A percentile compares a stretch with the other conserved stretches of the same genome.
phyloP scores from a whole-genome alignment of 1,140 invertebrate genomes.

The Drosophila chauvacae region DNA sequence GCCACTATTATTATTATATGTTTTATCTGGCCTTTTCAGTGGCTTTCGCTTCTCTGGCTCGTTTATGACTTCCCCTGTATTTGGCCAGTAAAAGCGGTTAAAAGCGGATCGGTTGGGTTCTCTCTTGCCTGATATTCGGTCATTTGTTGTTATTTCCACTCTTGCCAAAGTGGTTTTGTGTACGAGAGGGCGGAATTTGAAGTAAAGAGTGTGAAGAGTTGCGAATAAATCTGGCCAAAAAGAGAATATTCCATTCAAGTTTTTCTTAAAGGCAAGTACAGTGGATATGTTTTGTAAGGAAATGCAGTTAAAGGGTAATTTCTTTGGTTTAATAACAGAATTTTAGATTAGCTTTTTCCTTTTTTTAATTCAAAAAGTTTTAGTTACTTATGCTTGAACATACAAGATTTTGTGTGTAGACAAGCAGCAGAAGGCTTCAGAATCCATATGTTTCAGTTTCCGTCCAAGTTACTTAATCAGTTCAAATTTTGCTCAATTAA shows the following conservation, averaged over 20 bases:
- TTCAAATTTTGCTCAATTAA: background rate
- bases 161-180: slow-evolving; percentile 18
- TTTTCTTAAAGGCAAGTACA: background rate
- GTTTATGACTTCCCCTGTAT: slow-evolving; percentile 17
- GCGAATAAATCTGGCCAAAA: background rate
- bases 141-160: slow-evolving; percentile 24
- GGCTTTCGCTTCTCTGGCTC: slow-evolving; percentile 23
- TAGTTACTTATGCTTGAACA: background rate
- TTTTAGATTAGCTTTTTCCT: background rate
- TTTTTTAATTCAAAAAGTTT: background rate
- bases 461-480: too few species aligned
- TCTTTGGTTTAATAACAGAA: background rate
- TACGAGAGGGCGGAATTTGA: slow-evolving; percentile 1
- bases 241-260: background rate
- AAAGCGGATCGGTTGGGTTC: slow-evolving; percentile 40
- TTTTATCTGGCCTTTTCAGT: slow-evolving; percentile 28
- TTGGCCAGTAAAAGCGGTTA: slow-evolving; percentile 33
- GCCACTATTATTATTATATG: slow-evolving; percentile 11
- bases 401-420: background rate
- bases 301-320: background rate
- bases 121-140: slow-evolving; percentile 17
- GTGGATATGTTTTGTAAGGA: background rate
- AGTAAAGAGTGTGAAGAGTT: background rate
- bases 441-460: background rate
- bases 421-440: background rate